Evolutionary conservation across 1,140 invertebrate genomes (phyloP).

Genomic region (Trichonephila inaurata): DNA sequence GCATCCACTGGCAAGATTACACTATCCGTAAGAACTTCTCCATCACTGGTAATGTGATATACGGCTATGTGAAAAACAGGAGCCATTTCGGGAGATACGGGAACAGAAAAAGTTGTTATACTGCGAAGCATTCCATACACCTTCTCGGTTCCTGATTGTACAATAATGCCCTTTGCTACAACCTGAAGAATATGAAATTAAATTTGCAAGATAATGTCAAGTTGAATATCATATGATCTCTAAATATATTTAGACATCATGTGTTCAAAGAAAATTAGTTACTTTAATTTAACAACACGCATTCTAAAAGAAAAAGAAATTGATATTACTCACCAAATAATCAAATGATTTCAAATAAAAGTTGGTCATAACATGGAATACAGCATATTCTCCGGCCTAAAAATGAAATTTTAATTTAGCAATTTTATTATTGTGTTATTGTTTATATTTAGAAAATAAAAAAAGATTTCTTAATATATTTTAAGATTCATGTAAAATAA

Average conservation of each 20-base stretch:
- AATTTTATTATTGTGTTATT: too few species aligned
- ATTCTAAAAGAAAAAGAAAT: background rate
- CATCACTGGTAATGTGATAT: slow-evolving; percentile 82
- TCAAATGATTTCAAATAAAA: slow-evolving; percentile 81
- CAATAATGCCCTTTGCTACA: slow-evolving; percentile 82
- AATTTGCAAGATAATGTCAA: background rate
- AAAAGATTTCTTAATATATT: too few species aligned
- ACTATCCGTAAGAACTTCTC: slow-evolving; percentile 83
- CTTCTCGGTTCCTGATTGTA: slow-evolving; percentile 80
- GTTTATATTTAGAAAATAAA: too few species aligned
- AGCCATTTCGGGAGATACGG: slow-evolving; percentile 83
- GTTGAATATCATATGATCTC: too few species aligned
- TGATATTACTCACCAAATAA: slow-evolving; percentile 80
- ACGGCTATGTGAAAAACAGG: slow-evolving; percentile 84
- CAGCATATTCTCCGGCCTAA: slow-evolving; percentile 81
- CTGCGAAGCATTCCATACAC: slow-evolving; percentile 78
- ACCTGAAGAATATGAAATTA: slow-evolving; percentile 78
- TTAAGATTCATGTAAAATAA: too few species aligned
- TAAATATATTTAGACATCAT: too few species aligned
- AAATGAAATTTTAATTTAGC: background rate
- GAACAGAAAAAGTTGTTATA: slow-evolving; percentile 81
- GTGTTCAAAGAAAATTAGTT: too few species aligned
- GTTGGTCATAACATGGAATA: slow-evolving; percentile 82
- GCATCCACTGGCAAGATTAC: slow-evolving; percentile 84
- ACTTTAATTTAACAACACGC: too few species aligned